Evolutionary conservation across 1,140 invertebrate species (phyloP).

Genomic region (Drosophila miranda): DNA sequence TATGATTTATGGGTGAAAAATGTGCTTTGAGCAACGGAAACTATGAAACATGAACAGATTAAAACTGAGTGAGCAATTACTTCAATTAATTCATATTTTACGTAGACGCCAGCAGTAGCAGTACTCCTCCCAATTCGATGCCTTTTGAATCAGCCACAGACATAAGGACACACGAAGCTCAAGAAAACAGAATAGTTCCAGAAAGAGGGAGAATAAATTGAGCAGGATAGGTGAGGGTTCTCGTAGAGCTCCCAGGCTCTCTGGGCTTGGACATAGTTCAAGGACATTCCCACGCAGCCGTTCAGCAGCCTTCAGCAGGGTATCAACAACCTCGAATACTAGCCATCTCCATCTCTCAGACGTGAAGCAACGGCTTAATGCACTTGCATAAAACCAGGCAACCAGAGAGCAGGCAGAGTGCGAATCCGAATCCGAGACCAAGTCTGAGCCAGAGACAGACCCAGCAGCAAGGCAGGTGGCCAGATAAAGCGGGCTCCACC

Average conservation of each 20-base stretch:
- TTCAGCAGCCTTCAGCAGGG: neutral
- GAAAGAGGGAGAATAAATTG: no score
- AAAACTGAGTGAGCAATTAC: neutral
- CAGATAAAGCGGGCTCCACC: conserved; percentile 2
- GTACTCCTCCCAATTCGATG: no score
- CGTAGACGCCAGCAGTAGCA: no score
- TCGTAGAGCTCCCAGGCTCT: no score
- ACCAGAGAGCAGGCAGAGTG: conserved; percentile 1
- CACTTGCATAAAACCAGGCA: conserved; percentile 46
- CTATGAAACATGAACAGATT: no score
- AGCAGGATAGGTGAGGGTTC: no score
- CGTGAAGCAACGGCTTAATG: conserved; percentile 23
- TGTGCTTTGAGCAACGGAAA: conserved; percentile 1
- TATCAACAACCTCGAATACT: neutral
- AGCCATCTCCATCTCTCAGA: neutral
- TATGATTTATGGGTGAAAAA: conserved; percentile 2
- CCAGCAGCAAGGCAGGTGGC: conserved; percentile 14
- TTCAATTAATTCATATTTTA: no score
- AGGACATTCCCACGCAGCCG: neutral
- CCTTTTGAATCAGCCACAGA: no score
- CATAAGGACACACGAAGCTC: no score
- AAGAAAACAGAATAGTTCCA: no score
- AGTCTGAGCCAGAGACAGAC: neutral
- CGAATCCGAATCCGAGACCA: neutral
- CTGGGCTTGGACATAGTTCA: no score